Base-by-base conservation (phyloP, 2,888 invertebrate genomes). In the Euplexia lucipara region DNA sequence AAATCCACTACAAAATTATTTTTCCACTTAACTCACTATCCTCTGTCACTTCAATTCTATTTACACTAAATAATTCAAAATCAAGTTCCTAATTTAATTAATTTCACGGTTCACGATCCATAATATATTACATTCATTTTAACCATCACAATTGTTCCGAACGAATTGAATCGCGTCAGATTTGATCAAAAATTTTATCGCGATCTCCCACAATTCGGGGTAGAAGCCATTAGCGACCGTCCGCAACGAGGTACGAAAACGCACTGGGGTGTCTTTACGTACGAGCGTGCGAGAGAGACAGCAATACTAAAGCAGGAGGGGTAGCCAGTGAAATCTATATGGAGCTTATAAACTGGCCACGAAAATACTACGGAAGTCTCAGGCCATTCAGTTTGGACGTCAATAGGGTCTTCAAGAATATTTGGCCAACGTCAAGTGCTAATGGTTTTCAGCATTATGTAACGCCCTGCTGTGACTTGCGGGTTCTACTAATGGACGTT, bases 191-290 rank as follows among this genome's bases (percentile, higher is more conserved):
- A 65, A 58, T 75, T 79, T 79, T 69, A 75, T 79, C 72, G 82
- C 83, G 82, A 84, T 82, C 82, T 83, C 81, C 71, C 67, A 59
- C 70, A 71, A 74, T 56, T 77, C 64, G 37, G 42, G 54, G 58
- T 51, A 45, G 45, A 18, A 26, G 41, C 74, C 57, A 71, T 54
- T 70, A 71, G 72, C 90, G 87, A 85, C 86, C 83, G 66, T 18
- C 62, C 84, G 66, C 75, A 72, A 66, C 80, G 83, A 83, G 51
- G 60, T 80, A 78, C 85, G 76, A 82, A 85, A 89, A 87, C 90
- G 90, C 91, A 93, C 92, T 93, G 89, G 86, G 85, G 86, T 86
- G 79, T 73, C 77, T 82, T 70, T 73, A 82, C 80, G 82, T 82
- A 75, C 79, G 79, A 68, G 71, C 63, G 88, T 76, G 88, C 57